Conservation (phyloP, 2,797 vertebrate genomes). For the Oophaga sylvatica region DNA sequence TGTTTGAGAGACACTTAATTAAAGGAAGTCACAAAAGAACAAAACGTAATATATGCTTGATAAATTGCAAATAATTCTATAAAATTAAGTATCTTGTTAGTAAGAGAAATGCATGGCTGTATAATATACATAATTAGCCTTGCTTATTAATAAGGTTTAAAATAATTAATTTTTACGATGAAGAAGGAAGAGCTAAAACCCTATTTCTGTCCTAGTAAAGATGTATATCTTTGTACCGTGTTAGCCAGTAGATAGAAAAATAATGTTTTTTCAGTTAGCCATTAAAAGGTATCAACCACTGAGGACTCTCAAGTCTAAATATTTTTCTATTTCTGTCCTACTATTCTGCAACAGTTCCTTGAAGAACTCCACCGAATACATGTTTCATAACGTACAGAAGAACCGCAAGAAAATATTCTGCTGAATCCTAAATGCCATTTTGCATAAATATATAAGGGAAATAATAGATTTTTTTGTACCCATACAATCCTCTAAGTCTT, state of each 20-base stretch:
- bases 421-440: neutral
- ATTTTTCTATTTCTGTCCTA: neutral
- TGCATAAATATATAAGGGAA: neutral
- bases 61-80: slow-evolving; percentile 16
- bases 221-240: no score
- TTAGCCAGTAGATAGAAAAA: no score
- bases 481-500: neutral
- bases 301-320: no score
- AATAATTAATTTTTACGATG: neutral
- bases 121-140: slow-evolving; percentile 35
- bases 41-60: neutral
- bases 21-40: neutral
- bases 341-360: neutral
- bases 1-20: slow-evolving; percentile 27
- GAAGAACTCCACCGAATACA: neutral
- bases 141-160: neutral
- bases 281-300: no score
- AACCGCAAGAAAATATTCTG: neutral
- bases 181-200: neutral
- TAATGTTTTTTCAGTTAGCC: no score
- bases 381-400: neutral
- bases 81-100: slow-evolving; percentile 17
- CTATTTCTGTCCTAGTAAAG: neutral
- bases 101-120: slow-evolving; percentile 40
- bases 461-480: neutral